These are phyloP conservation scores for Phortica variegata DNA, from an alignment of 1,140 invertebrate genomes.

Conservation along the genomic window DNA sequence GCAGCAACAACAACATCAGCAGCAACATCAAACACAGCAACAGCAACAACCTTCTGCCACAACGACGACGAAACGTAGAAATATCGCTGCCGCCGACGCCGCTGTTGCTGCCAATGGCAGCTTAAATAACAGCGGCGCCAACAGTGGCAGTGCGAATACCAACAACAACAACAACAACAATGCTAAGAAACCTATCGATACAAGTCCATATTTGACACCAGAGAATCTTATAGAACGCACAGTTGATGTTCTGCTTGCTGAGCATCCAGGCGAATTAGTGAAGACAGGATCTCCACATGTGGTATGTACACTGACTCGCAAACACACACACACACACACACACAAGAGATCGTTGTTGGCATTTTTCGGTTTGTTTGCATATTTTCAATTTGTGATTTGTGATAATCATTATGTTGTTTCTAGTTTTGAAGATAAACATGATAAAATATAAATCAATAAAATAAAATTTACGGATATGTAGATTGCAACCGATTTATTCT, in stretches of 20 bases:
- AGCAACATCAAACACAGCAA: constrained; percentile 31
- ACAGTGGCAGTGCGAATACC: constrained; percentile 26
- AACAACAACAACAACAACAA: constrained; percentile 34
- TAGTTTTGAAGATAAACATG: too few relatives aligned
- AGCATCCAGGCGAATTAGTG: constrained; percentile 90
- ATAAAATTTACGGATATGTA: too few relatives aligned
- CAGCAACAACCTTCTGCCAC: constrained; percentile 30
- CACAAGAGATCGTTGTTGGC: too few relatives aligned
- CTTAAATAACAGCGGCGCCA: constrained; percentile 7
- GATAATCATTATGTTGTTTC: too few relatives aligned
- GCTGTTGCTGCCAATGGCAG: constrained; percentile 1
- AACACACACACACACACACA: too few relatives aligned
- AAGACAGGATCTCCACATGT: constrained; percentile 92
- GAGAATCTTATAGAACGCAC: constrained; percentile 81
- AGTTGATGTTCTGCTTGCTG: constrained; percentile 75
- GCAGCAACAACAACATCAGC: constrained; percentile 34
- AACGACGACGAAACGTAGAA: constrained; percentile 32
- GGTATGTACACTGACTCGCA: constrained; percentile 49
- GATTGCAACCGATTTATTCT: too few relatives aligned
- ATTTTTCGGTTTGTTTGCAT: too few relatives aligned
- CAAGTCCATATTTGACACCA: constrained; percentile 69
- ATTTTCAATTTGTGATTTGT: too few relatives aligned
- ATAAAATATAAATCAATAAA: neutral
- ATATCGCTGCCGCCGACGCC: constrained; percentile 31
- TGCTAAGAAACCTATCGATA: constrained; percentile 41